Base-by-base conservation (phyloP, 2,888 invertebrate species). In the Drosophila mimetica region DNA sequence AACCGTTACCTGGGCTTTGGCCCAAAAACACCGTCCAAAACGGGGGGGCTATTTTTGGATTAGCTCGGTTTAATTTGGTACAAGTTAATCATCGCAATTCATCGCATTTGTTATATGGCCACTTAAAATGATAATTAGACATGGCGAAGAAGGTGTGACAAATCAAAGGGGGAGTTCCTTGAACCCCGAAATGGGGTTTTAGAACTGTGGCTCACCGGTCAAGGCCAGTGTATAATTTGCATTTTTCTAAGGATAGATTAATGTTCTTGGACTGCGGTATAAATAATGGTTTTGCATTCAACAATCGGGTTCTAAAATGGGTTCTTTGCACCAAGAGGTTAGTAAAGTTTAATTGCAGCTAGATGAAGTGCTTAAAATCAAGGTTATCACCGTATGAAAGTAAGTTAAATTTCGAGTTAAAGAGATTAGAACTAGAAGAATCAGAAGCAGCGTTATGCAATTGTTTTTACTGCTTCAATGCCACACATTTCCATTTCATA, bases 91-190 rank as follows among this genome's bases (percentile, higher is more conserved):
- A 1, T 44, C 28, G 18, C 52, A 52, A 28, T 57, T 30, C 34
- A 34, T 32, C 34, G 25, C 30, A 25, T 13, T 28, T 41, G 46
- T n/a, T 42, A 34, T 47, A 22, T 60, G 28, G 30, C 20, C 57
- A 53, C 60, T 47, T 36, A 25, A 47, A 59, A 39, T 46, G 39
- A 46, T 61, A 60, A 46, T 61, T 39, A 25, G 39, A 39, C 32
- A 11, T 16, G 22, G 28, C 37, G n/a, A 22, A 57, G 57, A 32
- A 53, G 41, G 25, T 46, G 59, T 36, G 25, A 58, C 46, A 46
- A 46, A 46, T 58, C 46, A 36, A 13, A 25, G 5, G 8, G 2
- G 46, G 46, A 13, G 46, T 46, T 39, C 46, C 13, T 65, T 65
- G 46, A 65, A 47, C 65, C 65, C 53, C 39, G 4, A 18, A 4